A percentile compares a stretch with the other conserved stretches of the same genome.
Conservation (phyloP, 2,797 vertebrate genomes). For the Darevskia mixta region DNA sequence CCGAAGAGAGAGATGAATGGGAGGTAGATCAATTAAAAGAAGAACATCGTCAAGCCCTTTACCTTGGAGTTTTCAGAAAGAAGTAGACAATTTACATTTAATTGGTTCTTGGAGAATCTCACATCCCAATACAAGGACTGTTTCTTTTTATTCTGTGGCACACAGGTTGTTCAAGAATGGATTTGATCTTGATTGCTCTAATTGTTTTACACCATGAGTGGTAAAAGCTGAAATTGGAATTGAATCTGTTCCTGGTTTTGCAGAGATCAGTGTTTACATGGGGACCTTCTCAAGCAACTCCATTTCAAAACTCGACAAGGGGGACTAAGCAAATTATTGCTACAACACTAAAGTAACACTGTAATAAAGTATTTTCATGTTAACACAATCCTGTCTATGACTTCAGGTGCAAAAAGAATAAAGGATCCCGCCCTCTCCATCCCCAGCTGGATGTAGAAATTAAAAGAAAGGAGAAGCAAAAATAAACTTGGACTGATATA, state of each 20-base stretch:
- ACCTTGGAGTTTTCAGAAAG: neutral
- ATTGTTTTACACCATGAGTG: neutral
- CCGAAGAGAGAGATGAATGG: neutral
- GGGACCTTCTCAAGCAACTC: neutral
- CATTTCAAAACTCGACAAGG: conserved; percentile 4
- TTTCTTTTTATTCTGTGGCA: conserved; percentile 7
- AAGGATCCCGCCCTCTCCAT: too few relatives aligned
- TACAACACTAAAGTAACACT: neutral
- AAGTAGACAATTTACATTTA: neutral
- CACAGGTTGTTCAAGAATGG: conserved; percentile 4
- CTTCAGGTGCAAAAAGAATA: neutral
- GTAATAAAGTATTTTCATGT: neutral
- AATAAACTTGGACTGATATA: neutral
- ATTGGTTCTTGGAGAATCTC: neutral
- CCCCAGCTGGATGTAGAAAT: neutral
- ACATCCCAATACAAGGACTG: neutral
- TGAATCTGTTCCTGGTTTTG: conserved; percentile 8
- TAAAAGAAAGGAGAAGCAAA: neutral
- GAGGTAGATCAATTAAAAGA: conserved; percentile 3
- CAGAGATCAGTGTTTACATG: neutral
- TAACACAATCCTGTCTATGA: neutral
- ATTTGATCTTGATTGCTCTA: conserved; percentile 21
- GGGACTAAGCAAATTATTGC: neutral
- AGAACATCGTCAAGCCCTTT: neutral
- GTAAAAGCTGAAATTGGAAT: conserved; percentile 13